These are phyloP conservation scores for Dioctria rufipes DNA, from an alignment of 2,888 invertebrate species.

Conservation along the genomic window DNA sequence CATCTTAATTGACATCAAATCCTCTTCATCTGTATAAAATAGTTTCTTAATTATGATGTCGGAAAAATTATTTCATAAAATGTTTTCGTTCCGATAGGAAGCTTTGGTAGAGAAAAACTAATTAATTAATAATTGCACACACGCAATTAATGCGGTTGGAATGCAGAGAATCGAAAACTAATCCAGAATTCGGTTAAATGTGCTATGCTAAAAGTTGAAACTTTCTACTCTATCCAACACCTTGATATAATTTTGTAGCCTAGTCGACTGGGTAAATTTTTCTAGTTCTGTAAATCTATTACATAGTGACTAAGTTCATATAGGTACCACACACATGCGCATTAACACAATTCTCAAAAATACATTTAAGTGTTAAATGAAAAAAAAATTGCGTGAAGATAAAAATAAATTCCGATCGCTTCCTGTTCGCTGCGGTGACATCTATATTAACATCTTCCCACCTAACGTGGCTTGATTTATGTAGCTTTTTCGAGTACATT, in stretches of 20 bases:
- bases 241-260: not conserved
- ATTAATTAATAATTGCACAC: not conserved
- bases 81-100: too few relatives aligned
- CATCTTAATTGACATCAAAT: slow-evolving; percentile 31
- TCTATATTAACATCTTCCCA: slow-evolving; percentile 13
- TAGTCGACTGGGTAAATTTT: slow-evolving; percentile 3
- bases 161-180: slow-evolving; percentile 5
- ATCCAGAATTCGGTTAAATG: slow-evolving; percentile 13
- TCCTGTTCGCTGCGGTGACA: slow-evolving; percentile 23
- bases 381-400: slow-evolving; percentile 27
- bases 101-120: too few relatives aligned
- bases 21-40: not conserved
- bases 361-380: not conserved
- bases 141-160: slow-evolving; percentile 8
- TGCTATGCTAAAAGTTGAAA: too few relatives aligned
- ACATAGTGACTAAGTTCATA: slow-evolving; percentile 1
- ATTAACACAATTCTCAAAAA: not conserved
- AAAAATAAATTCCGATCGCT: slow-evolving; percentile 29
- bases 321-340: not conserved
- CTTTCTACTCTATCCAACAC: not conserved
- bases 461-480: not conserved
- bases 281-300: slow-evolving; percentile 5
- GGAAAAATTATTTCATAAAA: not conserved
- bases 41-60: slow-evolving; percentile 22
- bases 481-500: too few relatives aligned